These are phyloP conservation scores for Meandrusa payeni DNA, from an alignment of 2,888 invertebrate genomes.

Conservation along the genomic window DNA sequence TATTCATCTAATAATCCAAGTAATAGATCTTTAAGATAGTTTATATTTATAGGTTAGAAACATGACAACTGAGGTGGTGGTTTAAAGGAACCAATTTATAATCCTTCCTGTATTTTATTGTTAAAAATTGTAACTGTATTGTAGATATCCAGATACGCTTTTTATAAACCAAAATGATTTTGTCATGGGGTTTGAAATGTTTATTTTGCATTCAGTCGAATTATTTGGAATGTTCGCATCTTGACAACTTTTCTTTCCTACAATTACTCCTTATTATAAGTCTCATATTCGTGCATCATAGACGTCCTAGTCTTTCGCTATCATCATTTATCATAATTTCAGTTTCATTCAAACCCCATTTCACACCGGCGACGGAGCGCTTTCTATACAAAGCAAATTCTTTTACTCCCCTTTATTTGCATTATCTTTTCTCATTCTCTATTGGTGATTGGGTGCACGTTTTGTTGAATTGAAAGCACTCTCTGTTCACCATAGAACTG, in stretches of 20 bases:
- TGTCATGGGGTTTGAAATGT: slow-evolving; percentile 79
- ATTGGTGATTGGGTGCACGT: slow-evolving; percentile 77
- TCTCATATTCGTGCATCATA: slow-evolving; percentile 59
- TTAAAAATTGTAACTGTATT: slow-evolving; percentile 34
- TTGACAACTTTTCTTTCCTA: slow-evolving; percentile 77
- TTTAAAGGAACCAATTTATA: slow-evolving; percentile 32
- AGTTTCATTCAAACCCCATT: slow-evolving; percentile 78
- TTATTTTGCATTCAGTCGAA: slow-evolving; percentile 63
- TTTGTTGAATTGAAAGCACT: slow-evolving; percentile 71
- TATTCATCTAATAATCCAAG: slow-evolving; percentile 16
- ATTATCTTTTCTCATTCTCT: slow-evolving; percentile 32
- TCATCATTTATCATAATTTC: slow-evolving; percentile 47
- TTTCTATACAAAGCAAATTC: slow-evolving; percentile 50
- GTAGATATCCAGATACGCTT: slow-evolving; percentile 55
- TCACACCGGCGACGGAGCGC: slow-evolving; percentile 72
- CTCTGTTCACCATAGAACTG: slow-evolving; percentile 55
- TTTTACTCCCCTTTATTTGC: slow-evolving; percentile 26
- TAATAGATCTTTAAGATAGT: slow-evolving; percentile 1
- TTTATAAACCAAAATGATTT: slow-evolving; percentile 47
- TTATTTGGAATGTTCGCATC: slow-evolving; percentile 79
- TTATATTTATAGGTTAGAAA: slow-evolving; percentile 11
- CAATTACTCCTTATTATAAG: slow-evolving; percentile 52
- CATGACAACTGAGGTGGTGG: slow-evolving; percentile 46
- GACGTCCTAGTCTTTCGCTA: slow-evolving; percentile 53
- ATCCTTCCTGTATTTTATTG: slow-evolving; percentile 23